Percentiles rank a stretch among this genome's conserved stretches.
Conservation (phyloP, 2,888 invertebrate species). For the Eupithecia inturbata region DNA sequence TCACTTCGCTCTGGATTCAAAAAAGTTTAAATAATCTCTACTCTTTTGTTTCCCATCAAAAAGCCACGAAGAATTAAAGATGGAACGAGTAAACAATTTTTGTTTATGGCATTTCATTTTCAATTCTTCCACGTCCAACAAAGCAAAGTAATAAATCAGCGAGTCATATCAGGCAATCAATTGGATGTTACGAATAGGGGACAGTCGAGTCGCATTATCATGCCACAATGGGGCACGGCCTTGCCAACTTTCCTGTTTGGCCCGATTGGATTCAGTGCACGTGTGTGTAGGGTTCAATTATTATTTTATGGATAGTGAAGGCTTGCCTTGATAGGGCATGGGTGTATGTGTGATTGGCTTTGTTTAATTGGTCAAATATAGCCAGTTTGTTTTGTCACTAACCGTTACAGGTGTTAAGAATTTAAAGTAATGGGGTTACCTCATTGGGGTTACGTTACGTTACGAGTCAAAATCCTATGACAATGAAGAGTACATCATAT, state of each 20-base stretch:
- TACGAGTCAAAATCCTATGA: neutral
- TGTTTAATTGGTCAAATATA: neutral
- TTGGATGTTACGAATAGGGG: conserved; percentile 27
- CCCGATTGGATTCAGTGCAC: conserved; percentile 27
- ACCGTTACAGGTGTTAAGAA: neutral
- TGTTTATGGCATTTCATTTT: conserved; percentile 13
- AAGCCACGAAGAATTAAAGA: neutral
- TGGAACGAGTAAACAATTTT: neutral
- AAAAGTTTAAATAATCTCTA: no score
- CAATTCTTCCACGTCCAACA: conserved; percentile 16
- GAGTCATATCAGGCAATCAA: conserved; percentile 29
- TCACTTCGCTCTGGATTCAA: no score
- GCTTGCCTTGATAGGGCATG: neutral
- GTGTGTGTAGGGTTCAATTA: conserved; percentile 22
- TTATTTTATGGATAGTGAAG: conserved; percentile 22
- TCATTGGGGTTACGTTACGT: neutral
- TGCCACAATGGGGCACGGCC: conserved; percentile 33
- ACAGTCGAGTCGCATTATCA: conserved; percentile 28
- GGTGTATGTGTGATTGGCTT: neutral
- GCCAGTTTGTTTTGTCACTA: neutral
- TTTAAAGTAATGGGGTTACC: neutral
- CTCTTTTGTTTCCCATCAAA: neutral
- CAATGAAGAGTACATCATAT: neutral
- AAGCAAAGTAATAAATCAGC: conserved; percentile 30
- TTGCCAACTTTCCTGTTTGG: conserved; percentile 32